Evolutionary conservation across 2,888 invertebrate species (phyloP), one percentile per base, ranked within the genome.

Genomic region (Pollenia angustigena): DNA sequence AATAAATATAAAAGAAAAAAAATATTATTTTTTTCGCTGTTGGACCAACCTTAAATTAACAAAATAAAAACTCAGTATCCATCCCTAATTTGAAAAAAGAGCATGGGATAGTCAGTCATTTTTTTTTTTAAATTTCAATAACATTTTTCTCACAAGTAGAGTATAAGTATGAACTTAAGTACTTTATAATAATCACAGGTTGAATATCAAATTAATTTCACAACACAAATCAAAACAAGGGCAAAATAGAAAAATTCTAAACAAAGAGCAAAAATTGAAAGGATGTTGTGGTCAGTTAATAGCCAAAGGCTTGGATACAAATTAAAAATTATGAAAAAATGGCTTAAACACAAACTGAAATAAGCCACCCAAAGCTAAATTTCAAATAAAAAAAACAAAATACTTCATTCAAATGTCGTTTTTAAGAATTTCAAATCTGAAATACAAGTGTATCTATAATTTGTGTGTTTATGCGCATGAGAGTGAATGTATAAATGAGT

Each of bases 321-420:
- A 80, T 79, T 78, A 64, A 66, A 66, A 84, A 62, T 76, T 69
- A 54, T 66, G 44, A 84, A 79, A 80, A 80, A 75, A 52, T 68
- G 44, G 32, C 81, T 50, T 23, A 68, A 74, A 69, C 42, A 7
- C 12, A 71, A 40, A 48, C 14, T 69, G 4, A 82, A 40, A 69
- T 46, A 76, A 62, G 16, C 69, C 82, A 83, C 76, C 82, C 71
- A 76, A 71, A 56, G 82, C 69, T 14, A 60, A 75, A 64, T 32
- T 32, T 1, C 4, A 32, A 32, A 32, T 18, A 42, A 66, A 40
- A 42, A 66, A 42, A 23, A 23, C 23, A 23, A 23, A 62, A 80
- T 60, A 64, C 16, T 64, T 32, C 52, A 76, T 52, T 32, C 46
- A 76, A 52, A 56, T 54, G 69, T 23, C 18, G 16, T 56, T 74